Percentiles rank a stretch among this genome's conserved stretches.
phyloP scores from a whole-genome alignment of 2,113 vertebrate species.

The Centropus unirufus region DNA sequence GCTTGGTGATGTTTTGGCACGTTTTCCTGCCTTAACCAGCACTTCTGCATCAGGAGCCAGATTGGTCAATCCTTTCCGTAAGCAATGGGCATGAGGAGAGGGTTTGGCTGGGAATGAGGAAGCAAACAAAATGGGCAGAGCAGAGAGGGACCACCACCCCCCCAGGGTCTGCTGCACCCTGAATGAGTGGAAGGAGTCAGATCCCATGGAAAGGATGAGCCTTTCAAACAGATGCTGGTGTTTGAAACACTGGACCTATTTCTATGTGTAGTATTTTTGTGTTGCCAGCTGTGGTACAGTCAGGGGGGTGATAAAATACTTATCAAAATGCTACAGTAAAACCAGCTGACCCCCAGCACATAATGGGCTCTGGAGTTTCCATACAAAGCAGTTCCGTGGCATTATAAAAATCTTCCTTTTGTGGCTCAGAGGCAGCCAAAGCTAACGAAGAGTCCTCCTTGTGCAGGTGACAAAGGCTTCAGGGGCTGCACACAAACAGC shows the following conservation, averaged over 20 bases:
- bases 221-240: neutral
- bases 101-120: neutral
- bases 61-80: neutral
- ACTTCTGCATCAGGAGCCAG: fast-evolving
- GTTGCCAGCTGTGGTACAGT: neutral
- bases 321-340: neutral
- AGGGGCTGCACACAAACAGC: neutral
- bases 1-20: neutral
- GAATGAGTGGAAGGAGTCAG: neutral
- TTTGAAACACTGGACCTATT: neutral
- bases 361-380: neutral
- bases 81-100: fast-evolving
- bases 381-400: neutral
- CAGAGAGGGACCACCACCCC: neutral
- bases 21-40: neutral
- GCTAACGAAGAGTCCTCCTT: neutral
- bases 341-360: neutral
- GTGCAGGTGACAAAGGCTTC: neutral
- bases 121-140: neutral
- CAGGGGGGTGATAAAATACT: neutral
- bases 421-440: neutral
- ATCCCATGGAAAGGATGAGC: fast-evolving
- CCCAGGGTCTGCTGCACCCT: neutral
- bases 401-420: neutral
- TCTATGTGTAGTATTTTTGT: neutral